Evolutionary conservation across 2,113 vertebrate genomes (phyloP), one percentile per base, ranked within the genome.

Genomic region (Onychostruthus taczanowskii): DNA sequence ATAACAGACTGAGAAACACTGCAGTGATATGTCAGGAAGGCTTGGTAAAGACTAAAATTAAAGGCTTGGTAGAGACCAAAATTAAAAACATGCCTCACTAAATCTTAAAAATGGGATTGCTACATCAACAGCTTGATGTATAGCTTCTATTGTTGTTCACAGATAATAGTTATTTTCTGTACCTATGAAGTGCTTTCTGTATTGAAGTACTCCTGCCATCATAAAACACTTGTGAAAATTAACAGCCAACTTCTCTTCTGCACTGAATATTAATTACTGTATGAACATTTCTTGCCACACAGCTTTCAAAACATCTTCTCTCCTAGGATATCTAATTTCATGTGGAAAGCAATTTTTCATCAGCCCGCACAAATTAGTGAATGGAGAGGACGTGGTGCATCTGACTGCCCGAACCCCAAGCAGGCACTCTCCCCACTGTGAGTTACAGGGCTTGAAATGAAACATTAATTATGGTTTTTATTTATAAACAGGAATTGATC

Each of bases 211-310:
- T 83, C 66, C 87, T 90, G 92, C 72, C 83, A 84, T 72, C 76
- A 93, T 84, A 86, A 92, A 96, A 74, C 56, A 78, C 90, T 94
- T 68, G 75, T 96, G 93, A 93, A 96, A 96, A 90, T 96, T 96
- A 96, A 90, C 83, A 90, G 72, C 88, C 88, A 75, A 68, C 37
- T 81, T 78, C 82, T 88, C 67, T 80, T 91, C 76, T 63, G 76
- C 35, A 47, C 69, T 75, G 90, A 86, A 93, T 94, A 96, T 95
- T 96, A 95, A 94, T 95, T 94, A 75, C 68, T 84, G 73, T 39
- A 84, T 35, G 92, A 93, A 80, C 72, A 62, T 56, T 69, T 81
- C 90, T 88, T 92, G 93, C 72, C 83, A 96, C n/a, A 55, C 44
- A 64, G 72, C 72, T 90, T 93, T 91, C 85, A 94, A 86, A 97